Conservation (phyloP, 2,797 vertebrate species). For the Melanotaenia maccullochi region DNA sequence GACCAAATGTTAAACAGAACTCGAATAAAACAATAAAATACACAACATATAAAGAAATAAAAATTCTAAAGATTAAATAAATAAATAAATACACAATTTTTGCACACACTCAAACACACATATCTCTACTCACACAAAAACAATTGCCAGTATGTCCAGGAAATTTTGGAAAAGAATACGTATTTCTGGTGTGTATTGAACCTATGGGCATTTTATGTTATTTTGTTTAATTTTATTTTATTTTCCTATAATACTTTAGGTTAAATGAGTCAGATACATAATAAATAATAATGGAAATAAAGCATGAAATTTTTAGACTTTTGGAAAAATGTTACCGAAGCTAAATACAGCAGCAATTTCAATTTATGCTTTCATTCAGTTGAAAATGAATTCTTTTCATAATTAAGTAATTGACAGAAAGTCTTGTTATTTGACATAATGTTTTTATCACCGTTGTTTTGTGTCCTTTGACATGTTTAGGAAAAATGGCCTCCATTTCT, state of each 20-base stretch:
- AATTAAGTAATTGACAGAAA: conserved; percentile 25
- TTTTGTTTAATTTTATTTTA: too few relatives aligned
- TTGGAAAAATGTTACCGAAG: neutral
- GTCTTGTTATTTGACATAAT: conserved; percentile 13
- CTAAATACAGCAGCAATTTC: neutral
- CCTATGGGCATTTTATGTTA: too few relatives aligned
- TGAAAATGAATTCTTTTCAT: conserved; percentile 2
- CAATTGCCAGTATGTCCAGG: too few relatives aligned
- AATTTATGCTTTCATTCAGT: neutral
- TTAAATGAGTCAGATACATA: too few relatives aligned
- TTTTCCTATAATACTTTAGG: too few relatives aligned
- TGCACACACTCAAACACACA: too few relatives aligned
- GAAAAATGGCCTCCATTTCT: conserved; percentile 13
- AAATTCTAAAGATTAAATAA: too few relatives aligned
- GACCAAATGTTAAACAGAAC: neutral
- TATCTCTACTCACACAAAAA: too few relatives aligned
- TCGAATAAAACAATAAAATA: conserved; percentile 11
- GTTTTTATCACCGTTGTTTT: conserved; percentile 33
- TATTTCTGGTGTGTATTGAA: too few relatives aligned
- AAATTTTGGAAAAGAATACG: too few relatives aligned
- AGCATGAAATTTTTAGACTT: conserved; percentile 1
- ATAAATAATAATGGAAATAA: neutral
- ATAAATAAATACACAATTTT: too few relatives aligned
- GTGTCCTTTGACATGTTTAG: conserved; percentile 19
- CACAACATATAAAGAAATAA: too few relatives aligned